Evolutionary conservation across 2,888 invertebrate species (phyloP), one percentile per base, ranked within the genome.

Genomic region (Plebejus melissa): DNA sequence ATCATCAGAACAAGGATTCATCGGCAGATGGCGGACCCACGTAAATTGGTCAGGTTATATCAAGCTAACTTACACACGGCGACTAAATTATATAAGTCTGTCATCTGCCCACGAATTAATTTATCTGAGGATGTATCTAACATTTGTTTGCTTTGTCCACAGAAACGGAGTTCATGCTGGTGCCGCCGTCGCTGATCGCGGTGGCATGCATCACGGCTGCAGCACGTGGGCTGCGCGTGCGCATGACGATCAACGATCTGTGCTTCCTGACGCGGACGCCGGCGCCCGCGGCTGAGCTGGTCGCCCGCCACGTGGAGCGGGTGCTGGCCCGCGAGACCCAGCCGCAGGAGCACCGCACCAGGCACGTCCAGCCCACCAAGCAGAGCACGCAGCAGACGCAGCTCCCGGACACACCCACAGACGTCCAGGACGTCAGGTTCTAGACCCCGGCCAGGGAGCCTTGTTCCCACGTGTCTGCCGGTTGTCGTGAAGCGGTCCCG

Each of bases 151-250:
- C 74, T 78, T 90, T 90, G 88, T 87, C 82, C 79, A 87, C 95
- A 96, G 97, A 97, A 88, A 95, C 96, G n/a, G 95, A 95, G 80
- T 95, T 96, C 83, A 95, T 96, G 79, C 94, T 95, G 84, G 95
- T 95, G 76, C 95, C 95, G 13, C 96, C 96, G 41, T 96, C 96
- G 0, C 83, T 96, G 83, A 94, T 96, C 28, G 96, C 96, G 0
- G 94, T 95, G 11, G 96, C 96, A 6, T 96, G 96, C 83, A 94
- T 96, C 76, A 94, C 95, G 69, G 95, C 96, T 0, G 96, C 96
- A 0, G 94, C 95, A 11, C 94, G 95, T 11, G 96, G 96, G 0
- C 82, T 95, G 77, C 89, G 91, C 13, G 91, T 93, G 65, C 85
- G 87, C 77, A 88, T 93, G 94, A 83, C 94, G 79, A 81, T 92